Evolutionary conservation across 2,113 vertebrate species (phyloP).

Genomic region (Callipepla californica): DNA sequence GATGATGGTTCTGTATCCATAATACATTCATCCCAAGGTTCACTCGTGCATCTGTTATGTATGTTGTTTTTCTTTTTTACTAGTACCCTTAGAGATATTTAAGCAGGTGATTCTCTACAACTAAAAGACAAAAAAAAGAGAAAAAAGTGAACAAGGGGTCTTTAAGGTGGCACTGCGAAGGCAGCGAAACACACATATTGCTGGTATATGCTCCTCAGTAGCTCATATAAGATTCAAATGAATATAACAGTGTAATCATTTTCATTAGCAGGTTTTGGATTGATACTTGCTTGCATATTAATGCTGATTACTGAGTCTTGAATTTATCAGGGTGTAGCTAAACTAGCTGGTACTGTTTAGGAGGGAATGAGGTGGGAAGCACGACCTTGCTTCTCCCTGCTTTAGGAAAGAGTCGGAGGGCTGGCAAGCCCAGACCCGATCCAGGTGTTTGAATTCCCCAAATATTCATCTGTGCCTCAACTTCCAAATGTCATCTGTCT

Average conservation of each 20-base stretch:
- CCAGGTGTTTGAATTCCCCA: constrained; percentile 78
- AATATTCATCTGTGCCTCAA: constrained; percentile 72
- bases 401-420: not conserved
- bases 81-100: constrained; percentile 64
- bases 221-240: constrained; percentile 72
- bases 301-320: constrained; percentile 42
- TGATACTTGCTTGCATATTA: constrained; percentile 72
- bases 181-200: not conserved
- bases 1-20: constrained; percentile 67
- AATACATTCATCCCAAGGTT: constrained; percentile 77
- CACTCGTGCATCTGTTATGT: constrained; percentile 72
- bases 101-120: constrained; percentile 64
- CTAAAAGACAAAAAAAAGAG: constrained; percentile 63
- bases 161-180: constrained; percentile 66
- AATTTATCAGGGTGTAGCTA: constrained; percentile 49
- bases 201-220: constrained; percentile 47
- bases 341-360: constrained; percentile 16
- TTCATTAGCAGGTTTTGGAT: constrained; percentile 66
- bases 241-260: constrained; percentile 72
- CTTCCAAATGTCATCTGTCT: constrained; percentile 72
- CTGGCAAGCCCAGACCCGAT: constrained; percentile 61
- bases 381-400: constrained; percentile 37
- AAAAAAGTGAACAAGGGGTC: constrained; percentile 67
- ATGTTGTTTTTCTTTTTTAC: constrained; percentile 69
- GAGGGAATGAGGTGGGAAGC: constrained; percentile 36